phyloP scores from a whole-genome alignment of 2,797 vertebrate species.

The Takifugu rubripes region DNA sequence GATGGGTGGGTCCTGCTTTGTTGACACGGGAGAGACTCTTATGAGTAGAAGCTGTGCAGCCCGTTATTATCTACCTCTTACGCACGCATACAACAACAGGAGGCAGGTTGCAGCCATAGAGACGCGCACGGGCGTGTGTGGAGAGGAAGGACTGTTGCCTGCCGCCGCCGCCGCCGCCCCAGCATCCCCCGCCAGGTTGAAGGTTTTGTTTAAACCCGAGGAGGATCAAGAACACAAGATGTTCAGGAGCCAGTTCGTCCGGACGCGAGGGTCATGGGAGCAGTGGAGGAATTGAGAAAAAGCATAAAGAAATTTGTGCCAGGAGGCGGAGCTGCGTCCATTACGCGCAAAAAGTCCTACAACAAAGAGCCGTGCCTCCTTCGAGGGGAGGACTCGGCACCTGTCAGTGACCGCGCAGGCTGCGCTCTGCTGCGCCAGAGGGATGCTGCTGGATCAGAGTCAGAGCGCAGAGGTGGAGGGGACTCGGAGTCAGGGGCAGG shows the following conservation, averaged over 20 bases:
- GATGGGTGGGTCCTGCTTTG: conserved; percentile 1
- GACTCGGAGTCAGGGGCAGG: conserved; percentile 27
- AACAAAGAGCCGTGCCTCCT: conserved; percentile 68
- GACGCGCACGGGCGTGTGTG: conserved; percentile 42
- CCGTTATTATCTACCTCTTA: conserved; percentile 1
- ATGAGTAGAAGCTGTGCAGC: conserved; percentile 3
- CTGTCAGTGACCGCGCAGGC: conserved; percentile 48
- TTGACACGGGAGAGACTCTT: conserved; percentile 2
- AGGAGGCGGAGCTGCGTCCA: conserved; percentile 74
- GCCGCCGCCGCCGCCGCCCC: neutral
- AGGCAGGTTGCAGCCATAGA: conserved; percentile 67
- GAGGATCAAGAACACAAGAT: conserved; percentile 73
- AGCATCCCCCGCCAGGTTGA: conserved; percentile 40
- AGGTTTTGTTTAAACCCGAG: conserved; percentile 54
- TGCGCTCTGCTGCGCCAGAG: conserved; percentile 50
- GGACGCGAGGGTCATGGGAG: conserved; percentile 49
- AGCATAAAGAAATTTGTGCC: conserved; percentile 60
- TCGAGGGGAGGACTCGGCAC: conserved; percentile 54
- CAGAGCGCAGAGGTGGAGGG: conserved; percentile 37
- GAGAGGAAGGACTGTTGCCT: no score
- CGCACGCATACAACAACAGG: conserved; percentile 28
- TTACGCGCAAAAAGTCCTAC: conserved; percentile 68
- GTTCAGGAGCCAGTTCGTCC: conserved; percentile 43
- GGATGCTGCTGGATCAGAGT: conserved; percentile 56
- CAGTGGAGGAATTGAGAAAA: conserved; percentile 54